Conservation (phyloP, 2,888 invertebrate species). For the Heliconius hortense region DNA sequence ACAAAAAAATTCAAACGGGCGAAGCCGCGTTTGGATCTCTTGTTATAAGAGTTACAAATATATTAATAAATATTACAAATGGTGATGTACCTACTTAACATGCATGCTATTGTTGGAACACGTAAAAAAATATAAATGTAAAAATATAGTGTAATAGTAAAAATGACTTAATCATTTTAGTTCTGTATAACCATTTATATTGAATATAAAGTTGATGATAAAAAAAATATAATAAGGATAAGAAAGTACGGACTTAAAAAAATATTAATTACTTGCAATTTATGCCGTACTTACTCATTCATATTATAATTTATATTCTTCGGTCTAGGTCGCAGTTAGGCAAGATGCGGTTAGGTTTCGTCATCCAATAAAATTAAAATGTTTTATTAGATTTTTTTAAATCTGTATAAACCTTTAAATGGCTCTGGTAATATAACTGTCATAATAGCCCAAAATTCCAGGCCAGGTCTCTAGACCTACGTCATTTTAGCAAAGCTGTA, state of each 20-base stretch:
- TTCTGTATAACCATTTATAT: background rate
- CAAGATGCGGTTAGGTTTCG: background rate
- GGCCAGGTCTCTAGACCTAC: too few relatives aligned
- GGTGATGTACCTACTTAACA: too few relatives aligned
- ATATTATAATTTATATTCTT: conserved; percentile 3
- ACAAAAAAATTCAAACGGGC: too few relatives aligned
- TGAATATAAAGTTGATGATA: background rate
- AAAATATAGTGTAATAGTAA: background rate
- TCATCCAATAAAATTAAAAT: background rate
- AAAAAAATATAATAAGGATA: background rate
- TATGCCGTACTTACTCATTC: background rate
- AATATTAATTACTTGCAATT: background rate
- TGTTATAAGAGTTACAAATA: too few relatives aligned
- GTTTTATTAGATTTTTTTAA: background rate
- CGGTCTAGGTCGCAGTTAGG: conserved; percentile 1
- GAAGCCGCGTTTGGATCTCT: too few relatives aligned
- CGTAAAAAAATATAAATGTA: too few relatives aligned
- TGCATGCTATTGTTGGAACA: too few relatives aligned
- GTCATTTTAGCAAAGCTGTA: too few relatives aligned
- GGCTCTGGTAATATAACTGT: background rate
- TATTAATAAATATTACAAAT: too few relatives aligned
- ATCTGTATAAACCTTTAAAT: background rate
- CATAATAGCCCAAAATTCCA: too few relatives aligned
- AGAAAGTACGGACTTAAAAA: background rate
- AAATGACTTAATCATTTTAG: background rate